A percentile compares a stretch with the other conserved stretches of the same genome.
Evolutionary conservation across 2,888 invertebrate species (phyloP).

Genomic region (Leptarthrus brevirostris): DNA sequence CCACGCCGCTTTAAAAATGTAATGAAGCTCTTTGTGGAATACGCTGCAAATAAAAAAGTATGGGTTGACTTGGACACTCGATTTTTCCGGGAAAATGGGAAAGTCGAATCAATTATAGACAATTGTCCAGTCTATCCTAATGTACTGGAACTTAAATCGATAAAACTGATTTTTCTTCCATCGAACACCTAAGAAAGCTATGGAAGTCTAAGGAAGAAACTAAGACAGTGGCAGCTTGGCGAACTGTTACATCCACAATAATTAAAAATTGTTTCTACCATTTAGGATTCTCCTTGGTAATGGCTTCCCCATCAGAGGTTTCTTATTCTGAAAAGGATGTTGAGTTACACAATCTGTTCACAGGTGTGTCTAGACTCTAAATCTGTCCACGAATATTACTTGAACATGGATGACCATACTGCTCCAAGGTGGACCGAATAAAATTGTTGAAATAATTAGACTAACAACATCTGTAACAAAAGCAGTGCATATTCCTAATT

Average conservation of each 20-base stretch:
- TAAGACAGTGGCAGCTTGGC: neutral
- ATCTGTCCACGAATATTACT: neutral
- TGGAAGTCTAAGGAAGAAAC: neutral
- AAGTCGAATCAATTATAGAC: neutral
- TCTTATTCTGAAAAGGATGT: neutral
- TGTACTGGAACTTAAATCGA: neutral
- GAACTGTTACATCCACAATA: neutral
- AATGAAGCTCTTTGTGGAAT: conserved; percentile 13
- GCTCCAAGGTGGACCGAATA: conserved; percentile 5
- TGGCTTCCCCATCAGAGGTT: neutral
- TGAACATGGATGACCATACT: neutral
- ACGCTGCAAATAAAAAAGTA: conserved; percentile 39
- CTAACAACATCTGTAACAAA: neutral
- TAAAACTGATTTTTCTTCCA: conserved; percentile 9
- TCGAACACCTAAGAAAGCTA: too few species aligned
- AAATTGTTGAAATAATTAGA: conserved; percentile 8
- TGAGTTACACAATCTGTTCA: neutral
- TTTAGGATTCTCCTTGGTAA: neutral
- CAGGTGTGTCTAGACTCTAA: neutral
- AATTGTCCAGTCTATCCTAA: conserved; percentile 10
- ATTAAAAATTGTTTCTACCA: conserved; percentile 11
- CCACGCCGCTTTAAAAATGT: conserved; percentile 48
- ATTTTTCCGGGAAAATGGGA: neutral
- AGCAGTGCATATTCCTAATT: neutral
- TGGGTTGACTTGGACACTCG: conserved; percentile 28